Base-by-base conservation (phyloP, 2,113 vertebrate genomes). In the Bagarius yarrelli region DNA sequence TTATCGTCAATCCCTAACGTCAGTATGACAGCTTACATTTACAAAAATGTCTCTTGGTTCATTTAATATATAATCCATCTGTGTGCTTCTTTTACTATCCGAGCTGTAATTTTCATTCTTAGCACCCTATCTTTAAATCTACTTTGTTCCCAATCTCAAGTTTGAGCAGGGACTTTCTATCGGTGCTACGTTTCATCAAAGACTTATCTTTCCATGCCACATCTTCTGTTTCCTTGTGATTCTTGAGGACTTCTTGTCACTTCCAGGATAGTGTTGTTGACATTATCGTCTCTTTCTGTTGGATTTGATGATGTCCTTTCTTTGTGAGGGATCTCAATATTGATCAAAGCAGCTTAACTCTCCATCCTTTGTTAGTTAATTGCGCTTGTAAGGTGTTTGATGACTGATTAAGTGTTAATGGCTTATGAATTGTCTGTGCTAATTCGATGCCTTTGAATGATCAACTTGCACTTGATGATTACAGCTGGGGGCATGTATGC, bases 151-250 rank as follows among this genome's bases (percentile, higher is more conserved):
- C 18, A 21, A 12, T 36, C 63, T 66, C 18, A 6, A 32, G 25
- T 0, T 27, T 16, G 15, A 13, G 25, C 16, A 30, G 30, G 59
- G 21, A 32, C 63, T 13, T 36, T 40, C 12, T 67, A 13, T 69
- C 36, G n/a, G 34, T 44, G 36, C 12, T 69, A n/a, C 21, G 15
- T n/a, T 44, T 1, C 21, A 15, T 14, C 8, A n/a, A 23, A 11
- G 8, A 0, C 23, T 69, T 69, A 69, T 69, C 66, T 69, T 69
- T 21, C 12, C 66, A 69, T 15, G 36, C 23, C 34, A 67, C 36
- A 44, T 25, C 64, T 70, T 27, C 67, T 27, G 44, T 52, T 71
- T 52, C 67, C n/a, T 4, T 44, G 18, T 71, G 67, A 70, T 70
- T 40, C 67, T 15, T 11, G 25, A 19, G 4, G 4, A 2, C 47